Evolutionary conservation across 2,888 invertebrate species (phyloP).

Genomic region (Podabrus alpinus): DNA sequence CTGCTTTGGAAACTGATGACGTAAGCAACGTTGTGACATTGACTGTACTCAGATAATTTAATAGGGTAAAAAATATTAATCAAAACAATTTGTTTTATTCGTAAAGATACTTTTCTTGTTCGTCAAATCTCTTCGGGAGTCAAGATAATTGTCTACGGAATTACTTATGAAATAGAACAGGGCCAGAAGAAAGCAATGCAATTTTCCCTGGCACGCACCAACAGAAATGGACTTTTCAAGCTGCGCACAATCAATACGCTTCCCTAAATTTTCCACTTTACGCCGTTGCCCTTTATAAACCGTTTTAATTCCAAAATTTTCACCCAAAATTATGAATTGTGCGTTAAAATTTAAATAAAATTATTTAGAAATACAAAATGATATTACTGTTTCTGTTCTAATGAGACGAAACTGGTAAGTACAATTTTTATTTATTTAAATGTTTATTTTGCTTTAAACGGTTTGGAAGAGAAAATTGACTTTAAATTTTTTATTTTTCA

Average conservation of each 20-base stretch:
- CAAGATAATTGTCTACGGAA: not conserved
- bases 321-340: not conserved
- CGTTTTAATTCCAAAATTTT: slow-evolving; percentile 19
- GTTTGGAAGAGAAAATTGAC: not conserved
- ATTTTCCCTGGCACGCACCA: slow-evolving; percentile 31
- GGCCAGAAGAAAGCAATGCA: slow-evolving; percentile 4
- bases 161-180: not conserved
- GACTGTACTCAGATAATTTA: not conserved
- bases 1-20: too few relatives aligned
- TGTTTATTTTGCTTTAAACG: not conserved
- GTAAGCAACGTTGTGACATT: not conserved
- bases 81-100: not conserved
- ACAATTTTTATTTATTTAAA: not conserved
- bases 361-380: not conserved
- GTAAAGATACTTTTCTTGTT: not conserved
- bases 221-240: slow-evolving; percentile 9
- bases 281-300: slow-evolving; percentile 40
- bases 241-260: slow-evolving; percentile 51
- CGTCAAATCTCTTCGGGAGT: not conserved
- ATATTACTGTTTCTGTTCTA: not conserved
- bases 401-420: not conserved
- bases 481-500: not conserved
- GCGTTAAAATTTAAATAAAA: not conserved
- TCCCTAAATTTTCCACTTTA: slow-evolving; percentile 39
- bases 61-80: not conserved